phyloP scores from a whole-genome alignment of 2,888 invertebrate species.

The Drosophila tanythrix region DNA sequence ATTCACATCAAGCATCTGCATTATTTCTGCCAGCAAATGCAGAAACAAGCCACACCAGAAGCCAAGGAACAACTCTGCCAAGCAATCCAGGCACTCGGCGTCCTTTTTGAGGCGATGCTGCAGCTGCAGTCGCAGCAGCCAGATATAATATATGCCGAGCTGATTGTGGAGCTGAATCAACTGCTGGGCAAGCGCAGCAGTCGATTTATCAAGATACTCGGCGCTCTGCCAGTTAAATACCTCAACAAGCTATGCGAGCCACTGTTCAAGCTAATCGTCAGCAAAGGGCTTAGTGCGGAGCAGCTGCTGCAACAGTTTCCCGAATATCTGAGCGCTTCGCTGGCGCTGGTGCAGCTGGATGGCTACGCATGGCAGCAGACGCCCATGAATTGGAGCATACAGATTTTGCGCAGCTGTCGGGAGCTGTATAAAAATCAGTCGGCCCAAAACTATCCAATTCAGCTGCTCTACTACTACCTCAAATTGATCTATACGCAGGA shows the following conservation, averaged over 20 bases:
- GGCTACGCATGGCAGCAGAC: constrained; percentile 43
- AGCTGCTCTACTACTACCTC: constrained; percentile 75
- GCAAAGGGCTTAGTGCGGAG: neutral
- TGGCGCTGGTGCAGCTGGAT: constrained; percentile 65
- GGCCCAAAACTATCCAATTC: constrained; percentile 57
- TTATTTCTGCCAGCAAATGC: constrained; percentile 40
- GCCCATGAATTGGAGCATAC: constrained; percentile 30
- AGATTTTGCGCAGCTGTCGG: constrained; percentile 68
- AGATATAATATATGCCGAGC: constrained; percentile 36
- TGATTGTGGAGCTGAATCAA: constrained; percentile 57
- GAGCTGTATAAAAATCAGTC: constrained; percentile 60
- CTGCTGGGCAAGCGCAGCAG: constrained; percentile 50
- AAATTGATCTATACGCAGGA: constrained; percentile 67
- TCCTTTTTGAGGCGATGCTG: constrained; percentile 63
- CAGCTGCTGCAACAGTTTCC: constrained; percentile 49
- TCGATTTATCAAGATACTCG: constrained; percentile 51
- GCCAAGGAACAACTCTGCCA: constrained; percentile 24
- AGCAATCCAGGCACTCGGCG: constrained; percentile 52
- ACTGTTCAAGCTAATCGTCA: constrained; percentile 44
- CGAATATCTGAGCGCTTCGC: constrained; percentile 58
- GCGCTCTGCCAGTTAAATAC: constrained; percentile 37
- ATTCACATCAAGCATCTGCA: constrained; percentile 67
- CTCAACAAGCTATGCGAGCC: constrained; percentile 45
- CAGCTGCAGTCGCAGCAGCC: constrained; percentile 28
- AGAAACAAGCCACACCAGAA: constrained; percentile 35